These are phyloP conservation scores for Magallana gigas DNA, from an alignment of 1,140 invertebrate genomes.

Conservation along the genomic window DNA sequence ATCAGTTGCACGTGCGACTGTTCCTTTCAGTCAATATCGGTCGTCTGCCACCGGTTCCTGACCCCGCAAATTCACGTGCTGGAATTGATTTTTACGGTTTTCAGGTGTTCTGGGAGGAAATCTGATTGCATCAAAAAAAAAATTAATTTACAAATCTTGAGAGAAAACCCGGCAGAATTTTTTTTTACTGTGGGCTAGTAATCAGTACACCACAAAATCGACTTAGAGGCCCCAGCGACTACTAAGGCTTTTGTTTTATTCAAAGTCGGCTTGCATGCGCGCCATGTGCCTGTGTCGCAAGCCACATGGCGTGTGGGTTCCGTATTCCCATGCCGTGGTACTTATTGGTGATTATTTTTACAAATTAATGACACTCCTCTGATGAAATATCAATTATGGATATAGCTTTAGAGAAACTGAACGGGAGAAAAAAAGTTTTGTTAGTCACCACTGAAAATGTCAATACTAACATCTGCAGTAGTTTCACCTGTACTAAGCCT, in stretches of 20 bases:
- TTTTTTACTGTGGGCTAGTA: background rate
- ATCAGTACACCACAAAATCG: background rate
- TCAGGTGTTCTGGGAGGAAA: conserved; percentile 18
- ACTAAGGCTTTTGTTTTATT: conserved; percentile 3
- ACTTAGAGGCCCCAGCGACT: background rate
- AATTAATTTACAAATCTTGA: background rate
- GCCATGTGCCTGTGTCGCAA: conserved; percentile 13
- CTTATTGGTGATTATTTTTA: conserved; percentile 22
- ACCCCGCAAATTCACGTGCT: conserved; percentile 23
- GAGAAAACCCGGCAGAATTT: background rate
- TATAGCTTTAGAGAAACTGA: background rate
- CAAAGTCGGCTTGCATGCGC: background rate
- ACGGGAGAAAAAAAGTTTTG: background rate
- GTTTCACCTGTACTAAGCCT: conserved; percentile 3
- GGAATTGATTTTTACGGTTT: conserved; percentile 32
- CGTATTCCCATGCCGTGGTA: conserved; percentile 22
- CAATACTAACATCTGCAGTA: conserved; percentile 30
- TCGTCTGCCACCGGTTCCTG: conserved; percentile 30
- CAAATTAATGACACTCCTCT: conserved; percentile 23
- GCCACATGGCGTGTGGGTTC: conserved; percentile 31
- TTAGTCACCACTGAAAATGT: conserved; percentile 21
- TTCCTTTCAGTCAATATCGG: conserved; percentile 20
- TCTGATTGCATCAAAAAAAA: conserved; percentile 3
- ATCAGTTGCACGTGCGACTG: conserved; percentile 23
- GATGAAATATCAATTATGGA: conserved; percentile 36